Conservation (phyloP, 2,888 invertebrate species). For the Drosophila pseudotakahashii region DNA sequence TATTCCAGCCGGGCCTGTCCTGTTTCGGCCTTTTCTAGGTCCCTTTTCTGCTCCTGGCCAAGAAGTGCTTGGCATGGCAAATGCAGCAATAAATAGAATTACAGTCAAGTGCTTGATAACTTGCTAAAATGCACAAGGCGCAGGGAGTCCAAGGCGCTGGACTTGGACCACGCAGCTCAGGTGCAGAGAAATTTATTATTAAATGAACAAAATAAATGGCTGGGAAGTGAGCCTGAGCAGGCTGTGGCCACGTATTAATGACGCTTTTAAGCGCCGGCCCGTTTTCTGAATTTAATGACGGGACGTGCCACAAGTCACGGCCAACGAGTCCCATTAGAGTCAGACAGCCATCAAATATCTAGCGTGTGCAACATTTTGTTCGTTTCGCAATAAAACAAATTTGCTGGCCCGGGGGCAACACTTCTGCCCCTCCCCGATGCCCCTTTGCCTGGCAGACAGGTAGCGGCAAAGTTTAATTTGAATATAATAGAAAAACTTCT, state of each 20-base stretch:
- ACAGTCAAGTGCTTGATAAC: slow-evolving; percentile 76
- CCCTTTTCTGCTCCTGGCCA: slow-evolving; percentile 19
- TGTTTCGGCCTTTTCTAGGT: slow-evolving; percentile 16
- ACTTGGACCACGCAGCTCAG: slow-evolving; percentile 13
- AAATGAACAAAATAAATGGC: slow-evolving; percentile 43
- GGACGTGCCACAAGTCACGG: slow-evolving; percentile 60
- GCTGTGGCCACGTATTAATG: slow-evolving; percentile 44
- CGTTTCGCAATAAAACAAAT: slow-evolving; percentile 38
- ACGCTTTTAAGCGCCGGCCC: slow-evolving; percentile 33
- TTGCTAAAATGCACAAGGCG: slow-evolving; percentile 61
- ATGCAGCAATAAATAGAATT: slow-evolving; percentile 75
- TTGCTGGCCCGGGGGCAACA: slow-evolving; percentile 55
- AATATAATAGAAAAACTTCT: slow-evolving; percentile 80
- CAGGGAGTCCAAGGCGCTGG: neutral
- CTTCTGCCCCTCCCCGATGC: slow-evolving; percentile 20
- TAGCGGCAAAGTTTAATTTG: slow-evolving; percentile 73
- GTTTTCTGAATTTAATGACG: slow-evolving; percentile 55
- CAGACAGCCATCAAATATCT: slow-evolving; percentile 39
- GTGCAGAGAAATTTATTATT: slow-evolving; percentile 61
- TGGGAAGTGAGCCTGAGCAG: slow-evolving; percentile 10
- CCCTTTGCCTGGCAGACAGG: slow-evolving; percentile 9
- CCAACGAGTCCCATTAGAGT: slow-evolving; percentile 23
- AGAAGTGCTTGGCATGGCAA: slow-evolving; percentile 54
- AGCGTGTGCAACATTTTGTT: slow-evolving; percentile 27
- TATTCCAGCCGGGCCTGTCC: slow-evolving; percentile 29